Conservation (phyloP, 2,797 vertebrate genomes). For the Myiotriccus ornatus region DNA sequence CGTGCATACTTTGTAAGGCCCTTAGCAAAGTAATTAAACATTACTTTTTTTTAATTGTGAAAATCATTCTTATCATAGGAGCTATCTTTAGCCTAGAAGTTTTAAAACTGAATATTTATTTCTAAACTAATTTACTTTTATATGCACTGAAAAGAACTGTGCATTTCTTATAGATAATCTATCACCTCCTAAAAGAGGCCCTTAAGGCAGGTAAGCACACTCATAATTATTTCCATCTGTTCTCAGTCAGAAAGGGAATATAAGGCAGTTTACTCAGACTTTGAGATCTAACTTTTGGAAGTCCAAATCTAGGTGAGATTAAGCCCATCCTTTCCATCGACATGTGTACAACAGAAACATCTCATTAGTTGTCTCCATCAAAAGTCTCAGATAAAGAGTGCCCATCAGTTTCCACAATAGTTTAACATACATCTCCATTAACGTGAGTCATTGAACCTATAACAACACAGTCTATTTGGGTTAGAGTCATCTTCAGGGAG, state of each 20-base stretch:
- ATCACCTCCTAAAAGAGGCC: not conserved
- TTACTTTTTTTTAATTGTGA: not conserved
- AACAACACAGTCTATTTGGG: not conserved
- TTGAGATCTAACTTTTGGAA: not conserved
- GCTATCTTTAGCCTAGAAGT: not conserved
- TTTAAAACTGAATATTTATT: not conserved
- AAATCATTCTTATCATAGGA: not conserved
- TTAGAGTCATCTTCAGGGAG: not conserved
- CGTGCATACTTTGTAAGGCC: not conserved
- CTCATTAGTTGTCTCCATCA: not conserved
- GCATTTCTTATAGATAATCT: not conserved
- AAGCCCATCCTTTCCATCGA: not conserved
- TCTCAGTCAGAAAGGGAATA: not conserved
- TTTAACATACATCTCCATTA: not conserved
- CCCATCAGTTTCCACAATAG: not conserved
- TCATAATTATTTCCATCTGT: not conserved
- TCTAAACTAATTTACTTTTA: not conserved
- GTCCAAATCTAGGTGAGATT: not conserved
- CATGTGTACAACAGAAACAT: accelerated
- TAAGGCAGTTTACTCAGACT: not conserved
- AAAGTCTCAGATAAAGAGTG: not conserved
- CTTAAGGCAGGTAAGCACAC: not conserved
- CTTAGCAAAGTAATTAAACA: not conserved
- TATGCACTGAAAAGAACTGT: not conserved
- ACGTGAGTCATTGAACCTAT: not conserved